Base-by-base conservation (phyloP, 1,140 invertebrate species). In the Drosophila punjabiensis region DNA sequence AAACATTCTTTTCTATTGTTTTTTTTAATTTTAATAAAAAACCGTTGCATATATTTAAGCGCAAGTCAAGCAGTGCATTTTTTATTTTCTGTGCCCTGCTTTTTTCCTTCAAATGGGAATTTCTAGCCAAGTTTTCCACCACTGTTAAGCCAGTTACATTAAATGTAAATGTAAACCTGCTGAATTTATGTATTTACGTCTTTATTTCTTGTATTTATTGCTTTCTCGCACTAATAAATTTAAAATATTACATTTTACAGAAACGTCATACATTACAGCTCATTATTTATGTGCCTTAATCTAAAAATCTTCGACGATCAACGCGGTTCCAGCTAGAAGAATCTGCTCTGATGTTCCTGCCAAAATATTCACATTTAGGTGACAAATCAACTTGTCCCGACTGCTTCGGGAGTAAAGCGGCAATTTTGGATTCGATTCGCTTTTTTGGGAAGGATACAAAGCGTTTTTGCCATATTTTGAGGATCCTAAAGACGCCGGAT, bases 231-330 rank as follows among this genome's bases (percentile, higher is more conserved):
- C 3, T 2, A 24, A 24, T 24, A 24, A 24, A 24, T 2, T 24
- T 24, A 3, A 24, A 24, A 24, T 3, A 24, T 47, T 13, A 39
- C 13, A 39, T 14, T 39, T 16, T 5, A 16, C 5, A 39, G 6
- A 39, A 39, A 39, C 16, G 14, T 16, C 4, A 4, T 13, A 13
- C 11, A 13, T 37, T 37, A 37, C 11, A 37, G 35, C 24, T 24
- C 24, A 24, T 18, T 18, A 18, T 20, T 50, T 50, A 13, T 50
- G 16, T 50, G 4, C 30, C 4, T 24, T 14, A 37, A 39, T 77
- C 60, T 65, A 92, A 70, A 74, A 92, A 58, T 93, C 90, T 8
- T 82, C 67, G 3, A 93, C 89, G 35, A 93, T 91, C 7, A 93
- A 55, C 0, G 93, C 92, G 9, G 88, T 84, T 37, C 93, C 93